Percentiles rank a stretch among this genome's conserved stretches.
Evolutionary conservation across 2,888 invertebrate species (phyloP).

Genomic region (Cepaea hortensis): DNA sequence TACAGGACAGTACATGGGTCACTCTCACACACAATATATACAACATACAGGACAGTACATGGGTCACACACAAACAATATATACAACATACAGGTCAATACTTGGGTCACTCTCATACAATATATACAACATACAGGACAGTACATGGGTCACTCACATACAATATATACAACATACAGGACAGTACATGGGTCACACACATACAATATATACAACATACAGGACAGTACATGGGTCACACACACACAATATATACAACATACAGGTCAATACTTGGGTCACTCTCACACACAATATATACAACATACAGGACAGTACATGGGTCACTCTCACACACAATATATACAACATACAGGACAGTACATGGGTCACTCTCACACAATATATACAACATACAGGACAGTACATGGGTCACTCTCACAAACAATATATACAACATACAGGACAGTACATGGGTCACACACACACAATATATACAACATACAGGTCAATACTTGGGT

Average conservation of each 20-base stretch:
- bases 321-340: no score
- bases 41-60: neutral
- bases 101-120: no score
- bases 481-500: no score
- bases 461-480: no score
- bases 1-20: neutral
- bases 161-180: neutral
- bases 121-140: no score
- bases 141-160: no score
- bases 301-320: no score
- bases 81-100: no score
- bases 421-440: neutral
- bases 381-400: neutral
- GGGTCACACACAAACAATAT: no score
- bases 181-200: neutral
- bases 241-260: neutral
- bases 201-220: neutral
- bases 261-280: neutral
- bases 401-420: neutral
- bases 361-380: neutral
- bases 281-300: no score
- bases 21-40: neutral
- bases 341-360: neutral
- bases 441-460: neutral
- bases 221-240: neutral